These are phyloP conservation scores for Cranoglanis bouderius DNA, from an alignment of 2,113 vertebrate genomes.

Conservation along the genomic window DNA sequence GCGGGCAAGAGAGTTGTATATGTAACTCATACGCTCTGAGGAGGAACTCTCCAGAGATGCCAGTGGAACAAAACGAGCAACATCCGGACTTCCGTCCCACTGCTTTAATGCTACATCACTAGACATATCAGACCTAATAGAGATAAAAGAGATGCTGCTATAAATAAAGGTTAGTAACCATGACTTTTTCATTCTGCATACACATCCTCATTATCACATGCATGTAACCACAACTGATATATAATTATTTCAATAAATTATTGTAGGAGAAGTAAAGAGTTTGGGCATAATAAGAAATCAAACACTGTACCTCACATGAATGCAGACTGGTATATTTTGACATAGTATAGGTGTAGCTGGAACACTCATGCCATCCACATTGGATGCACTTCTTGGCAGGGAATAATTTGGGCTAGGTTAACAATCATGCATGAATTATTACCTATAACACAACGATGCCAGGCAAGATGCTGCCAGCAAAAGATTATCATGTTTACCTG, in stretches of 20 bases:
- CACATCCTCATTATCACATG: not conserved
- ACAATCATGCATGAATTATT: conserved; percentile 1
- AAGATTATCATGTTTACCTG: conserved; percentile 68
- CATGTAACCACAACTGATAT: not conserved
- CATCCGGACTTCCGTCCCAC: conserved; percentile 85
- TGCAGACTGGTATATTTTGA: conserved; percentile 76
- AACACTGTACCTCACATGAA: conserved; percentile 79
- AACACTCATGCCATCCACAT: conserved; percentile 85
- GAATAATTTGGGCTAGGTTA: conserved; percentile 80
- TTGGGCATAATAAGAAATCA: not conserved
- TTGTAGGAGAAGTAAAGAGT: not conserved
- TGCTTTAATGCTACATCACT: conserved; percentile 74
- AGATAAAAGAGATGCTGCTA: conserved; percentile 23
- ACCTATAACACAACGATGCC: not conserved
- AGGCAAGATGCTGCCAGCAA: not conserved
- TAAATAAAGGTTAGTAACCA: not conserved
- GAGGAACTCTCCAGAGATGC: conserved; percentile 70
- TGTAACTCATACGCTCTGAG: conserved; percentile 70
- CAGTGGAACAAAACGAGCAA: conserved; percentile 70
- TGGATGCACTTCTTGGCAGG: conserved; percentile 83
- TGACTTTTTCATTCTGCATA: not conserved
- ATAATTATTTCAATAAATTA: not conserved
- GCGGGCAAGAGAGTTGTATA: conserved; percentile 79
- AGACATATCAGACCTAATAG: conserved; percentile 64
- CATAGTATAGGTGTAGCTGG: conserved; percentile 85